phyloP scores from a whole-genome alignment of 2,797 vertebrate genomes.

The Mareca strepera region DNA sequence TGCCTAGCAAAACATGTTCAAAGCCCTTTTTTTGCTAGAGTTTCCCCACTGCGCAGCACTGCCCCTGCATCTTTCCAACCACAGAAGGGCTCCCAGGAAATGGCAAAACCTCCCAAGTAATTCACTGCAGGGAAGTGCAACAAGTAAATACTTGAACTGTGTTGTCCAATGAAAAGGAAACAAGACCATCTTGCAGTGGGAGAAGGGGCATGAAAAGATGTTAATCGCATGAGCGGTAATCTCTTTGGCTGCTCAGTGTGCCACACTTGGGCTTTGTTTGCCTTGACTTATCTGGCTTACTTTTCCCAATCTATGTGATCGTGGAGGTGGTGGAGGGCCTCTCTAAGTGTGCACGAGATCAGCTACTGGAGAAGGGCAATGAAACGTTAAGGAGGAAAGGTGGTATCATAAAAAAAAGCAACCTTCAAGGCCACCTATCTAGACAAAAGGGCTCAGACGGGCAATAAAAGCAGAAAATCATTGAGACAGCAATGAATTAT shows the following conservation, averaged over 20 bases:
- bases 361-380: slow-evolving; percentile 48
- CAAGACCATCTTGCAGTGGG: slow-evolving; percentile 56
- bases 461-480: slow-evolving; percentile 58
- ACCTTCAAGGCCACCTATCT: slow-evolving; percentile 54
- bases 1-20: not conserved
- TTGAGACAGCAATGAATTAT: slow-evolving; percentile 50
- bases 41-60: not conserved
- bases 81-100: not conserved
- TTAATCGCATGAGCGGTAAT: slow-evolving; percentile 72
- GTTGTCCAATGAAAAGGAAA: slow-evolving; percentile 65
- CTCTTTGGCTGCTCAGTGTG: slow-evolving; percentile 62
- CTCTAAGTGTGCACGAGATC: slow-evolving; percentile 24
- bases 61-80: not conserved
- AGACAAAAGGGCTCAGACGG: slow-evolving; percentile 36
- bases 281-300: slow-evolving; percentile 66
- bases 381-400: slow-evolving; percentile 38
- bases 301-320: slow-evolving; percentile 48
- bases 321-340: slow-evolving; percentile 34
- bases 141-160: slow-evolving; percentile 63
- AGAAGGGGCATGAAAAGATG: slow-evolving; percentile 59
- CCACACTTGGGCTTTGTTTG: slow-evolving; percentile 71
- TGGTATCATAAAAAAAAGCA: slow-evolving; percentile 17
- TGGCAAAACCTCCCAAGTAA: not conserved
- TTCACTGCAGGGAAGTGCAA: slow-evolving; percentile 38
- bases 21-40: not conserved